These are phyloP conservation scores for Aleiodes alternator DNA, from an alignment of 2,888 invertebrate species.

Conservation along the genomic window DNA sequence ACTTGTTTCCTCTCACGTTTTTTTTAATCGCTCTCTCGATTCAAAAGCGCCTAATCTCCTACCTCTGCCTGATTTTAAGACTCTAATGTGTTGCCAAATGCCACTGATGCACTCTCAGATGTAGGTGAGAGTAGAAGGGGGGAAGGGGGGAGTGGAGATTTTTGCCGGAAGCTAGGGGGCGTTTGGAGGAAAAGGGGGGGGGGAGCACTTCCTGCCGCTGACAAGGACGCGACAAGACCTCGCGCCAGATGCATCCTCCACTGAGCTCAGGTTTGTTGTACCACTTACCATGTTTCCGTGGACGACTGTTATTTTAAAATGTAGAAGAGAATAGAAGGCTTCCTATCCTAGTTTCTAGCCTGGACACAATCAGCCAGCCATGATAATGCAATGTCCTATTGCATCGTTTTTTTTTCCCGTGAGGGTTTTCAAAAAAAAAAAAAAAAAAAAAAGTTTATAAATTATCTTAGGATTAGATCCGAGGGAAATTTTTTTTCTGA, in stretches of 20 bases:
- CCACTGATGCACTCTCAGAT: slow-evolving; percentile 4
- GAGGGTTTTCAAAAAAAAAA: neutral
- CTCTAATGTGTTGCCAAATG: neutral
- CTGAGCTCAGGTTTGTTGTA: slow-evolving; percentile 63
- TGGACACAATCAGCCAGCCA: slow-evolving; percentile 27
- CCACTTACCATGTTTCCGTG: slow-evolving; percentile 45
- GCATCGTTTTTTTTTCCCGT: slow-evolving; percentile 15
- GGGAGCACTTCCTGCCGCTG: slow-evolving; percentile 68
- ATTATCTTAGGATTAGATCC: no score
- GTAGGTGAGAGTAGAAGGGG: slow-evolving; percentile 5
- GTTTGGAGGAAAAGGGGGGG: slow-evolving; percentile 54
- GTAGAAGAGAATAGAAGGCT: neutral
- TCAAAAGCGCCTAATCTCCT: no score
- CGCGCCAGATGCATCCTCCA: slow-evolving; percentile 74
- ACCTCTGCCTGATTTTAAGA: no score
- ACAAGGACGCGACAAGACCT: slow-evolving; percentile 72
- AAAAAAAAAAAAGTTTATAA: neutral
- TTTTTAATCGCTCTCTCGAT: neutral
- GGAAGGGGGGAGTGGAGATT: neutral
- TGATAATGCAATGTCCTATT: slow-evolving; percentile 36
- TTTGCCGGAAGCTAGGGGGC: slow-evolving; percentile 49
- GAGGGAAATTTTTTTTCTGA: no score
- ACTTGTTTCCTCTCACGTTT: slow-evolving; percentile 6
- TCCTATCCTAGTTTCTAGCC: neutral
- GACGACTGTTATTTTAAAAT: slow-evolving; percentile 27